Base-by-base conservation (phyloP, 2,113 vertebrate species). In the Sialia sialis region DNA sequence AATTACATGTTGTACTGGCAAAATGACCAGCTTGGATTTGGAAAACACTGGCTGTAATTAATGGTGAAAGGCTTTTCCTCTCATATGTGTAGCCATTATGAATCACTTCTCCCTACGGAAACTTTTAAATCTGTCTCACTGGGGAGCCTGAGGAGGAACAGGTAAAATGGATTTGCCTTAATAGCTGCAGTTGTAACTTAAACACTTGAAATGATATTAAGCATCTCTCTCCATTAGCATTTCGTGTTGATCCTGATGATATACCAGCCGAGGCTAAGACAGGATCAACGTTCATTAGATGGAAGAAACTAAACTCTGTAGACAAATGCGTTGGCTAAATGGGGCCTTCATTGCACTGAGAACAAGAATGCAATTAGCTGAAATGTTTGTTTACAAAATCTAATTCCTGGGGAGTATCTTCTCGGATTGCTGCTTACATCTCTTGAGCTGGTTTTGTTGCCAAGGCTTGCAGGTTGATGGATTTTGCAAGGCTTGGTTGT, bases 331-430 rank as follows among this genome's bases (percentile, higher is more conserved):
- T 92, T 94, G 78, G 87, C 83, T 97, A 96, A 97, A 91, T 97
- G 90, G 91, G 86, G 72, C 77, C 94, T 96, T 97, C 95, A 95
- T 2, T 96, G 88, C 95, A 80, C 82, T 59, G 75, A 96, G 95
- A 97, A 97, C 94, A 98, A 97, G 97, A 97, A 97, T 95, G 87
- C 94, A 97, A 97, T 98, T 97, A 97, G 87, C 92, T 93, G 79
- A 95, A 97, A 97, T 96, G 95, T 97, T 97, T 97, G 96, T 97
- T 95, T 95, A 95, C 87, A 92, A 92, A 96, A 95, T 95, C 96
- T 96, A 96, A 97, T 97, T 97, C 96, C 94, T 97, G 80, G 85
- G 91, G 95, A 97, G 95, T 93, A 96, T 90, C 91, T 93, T 95
- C 67, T 92, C 84, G 88, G 94, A 93, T 95, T 95, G 94, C 94